These are phyloP conservation scores for Hemicentrotus pulcherrimus DNA, from an alignment of 35 echinoderm and acorn worm species.

Conservation along the genomic window DNA sequence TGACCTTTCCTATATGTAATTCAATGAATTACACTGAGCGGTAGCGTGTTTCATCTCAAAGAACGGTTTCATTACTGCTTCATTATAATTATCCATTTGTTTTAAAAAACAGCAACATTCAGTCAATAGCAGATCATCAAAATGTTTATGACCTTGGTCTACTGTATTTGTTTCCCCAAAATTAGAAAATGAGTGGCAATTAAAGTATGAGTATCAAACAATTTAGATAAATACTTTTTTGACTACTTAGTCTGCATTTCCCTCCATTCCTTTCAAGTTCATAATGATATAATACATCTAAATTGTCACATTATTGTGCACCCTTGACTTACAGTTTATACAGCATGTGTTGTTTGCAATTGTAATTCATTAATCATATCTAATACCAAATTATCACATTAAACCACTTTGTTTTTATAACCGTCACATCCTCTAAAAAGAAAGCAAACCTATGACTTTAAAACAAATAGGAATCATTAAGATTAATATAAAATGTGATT, in stretches of 20 bases:
- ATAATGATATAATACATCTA: not conserved
- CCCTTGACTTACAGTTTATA: too few species aligned
- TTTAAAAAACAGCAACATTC: not conserved
- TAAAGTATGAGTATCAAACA: not conserved
- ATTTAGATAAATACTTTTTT: not conserved
- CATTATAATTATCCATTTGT: not conserved
- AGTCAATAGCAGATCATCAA: not conserved
- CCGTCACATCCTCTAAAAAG: not conserved
- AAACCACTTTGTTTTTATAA: not conserved
- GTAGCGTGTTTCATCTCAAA: not conserved
- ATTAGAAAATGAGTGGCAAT: too few species aligned
- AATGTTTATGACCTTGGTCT: not conserved
- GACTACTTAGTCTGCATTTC: not conserved
- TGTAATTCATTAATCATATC: too few species aligned
- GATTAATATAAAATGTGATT: too few species aligned
- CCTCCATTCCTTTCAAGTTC: not conserved
- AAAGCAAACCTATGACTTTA: too few species aligned
- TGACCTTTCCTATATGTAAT: not conserved
- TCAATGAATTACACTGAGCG: not conserved
- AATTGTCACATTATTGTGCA: too few species aligned
- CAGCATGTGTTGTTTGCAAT: too few species aligned
- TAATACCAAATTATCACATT: not conserved
- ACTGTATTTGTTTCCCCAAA: too few species aligned
- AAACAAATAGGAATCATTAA: too few species aligned
- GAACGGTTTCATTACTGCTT: not conserved